Evolutionary conservation across 2,797 vertebrate genomes (phyloP).

Genomic region (Mallotus villosus): DNA sequence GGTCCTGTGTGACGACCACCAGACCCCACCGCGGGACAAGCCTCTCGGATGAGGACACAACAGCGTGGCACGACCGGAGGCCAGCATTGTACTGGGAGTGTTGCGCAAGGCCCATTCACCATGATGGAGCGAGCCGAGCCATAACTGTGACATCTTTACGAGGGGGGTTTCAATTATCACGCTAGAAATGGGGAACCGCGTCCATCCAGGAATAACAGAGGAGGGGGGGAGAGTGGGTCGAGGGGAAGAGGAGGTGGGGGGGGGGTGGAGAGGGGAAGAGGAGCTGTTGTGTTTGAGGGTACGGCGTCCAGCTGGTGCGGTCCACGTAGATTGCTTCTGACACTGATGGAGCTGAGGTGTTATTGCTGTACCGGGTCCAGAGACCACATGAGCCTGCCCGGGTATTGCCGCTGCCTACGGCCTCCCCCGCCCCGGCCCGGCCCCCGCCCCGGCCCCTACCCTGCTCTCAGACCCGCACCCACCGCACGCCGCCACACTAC

Average conservation of each 20-base stretch:
- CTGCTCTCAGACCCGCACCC: neutral
- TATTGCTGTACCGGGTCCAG: constrained; percentile 65
- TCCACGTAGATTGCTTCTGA: constrained; percentile 61
- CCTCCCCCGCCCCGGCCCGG: too few relatives aligned
- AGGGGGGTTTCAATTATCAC: neutral
- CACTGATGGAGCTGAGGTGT: constrained; percentile 62
- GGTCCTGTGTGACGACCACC: too few relatives aligned
- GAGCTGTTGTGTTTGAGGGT: constrained; percentile 1
- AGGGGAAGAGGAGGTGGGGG: too few relatives aligned
- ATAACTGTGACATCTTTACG: constrained; percentile 5
- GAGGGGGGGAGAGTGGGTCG: neutral
- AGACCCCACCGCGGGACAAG: neutral
- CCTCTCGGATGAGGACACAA: neutral
- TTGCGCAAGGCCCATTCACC: constrained; percentile 31
- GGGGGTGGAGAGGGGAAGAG: neutral
- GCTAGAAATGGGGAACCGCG: constrained; percentile 8
- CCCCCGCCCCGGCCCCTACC: too few relatives aligned
- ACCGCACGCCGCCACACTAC: neutral
- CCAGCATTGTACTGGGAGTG: neutral
- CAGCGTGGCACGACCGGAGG: constrained; percentile 14
- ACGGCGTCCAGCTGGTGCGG: constrained; percentile 55
- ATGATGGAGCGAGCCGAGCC: constrained; percentile 9
- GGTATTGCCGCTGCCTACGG: too few relatives aligned
- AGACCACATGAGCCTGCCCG: constrained; percentile 14
- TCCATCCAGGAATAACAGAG: constrained; percentile 35